phyloP scores from a whole-genome alignment of 64 coral and sea anemone genomes.

The Orbicella faveolata region DNA sequence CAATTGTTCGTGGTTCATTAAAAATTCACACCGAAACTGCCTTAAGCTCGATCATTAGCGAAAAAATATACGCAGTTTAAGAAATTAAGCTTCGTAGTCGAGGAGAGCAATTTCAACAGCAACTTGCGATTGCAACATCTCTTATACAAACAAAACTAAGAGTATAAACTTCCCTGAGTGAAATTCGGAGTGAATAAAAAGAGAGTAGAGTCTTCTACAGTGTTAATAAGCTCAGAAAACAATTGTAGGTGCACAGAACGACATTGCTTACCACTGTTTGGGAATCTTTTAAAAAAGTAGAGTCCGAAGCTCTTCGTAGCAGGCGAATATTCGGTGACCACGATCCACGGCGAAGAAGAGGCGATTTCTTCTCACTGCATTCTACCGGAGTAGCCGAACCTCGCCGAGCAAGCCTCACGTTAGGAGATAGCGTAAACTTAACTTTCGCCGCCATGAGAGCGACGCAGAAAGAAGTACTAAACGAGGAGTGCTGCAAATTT shows the following conservation, averaged over 20 bases:
- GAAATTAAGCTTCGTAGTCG: not conserved
- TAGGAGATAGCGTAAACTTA: slow-evolving; percentile 30
- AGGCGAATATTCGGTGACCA: slow-evolving; percentile 36
- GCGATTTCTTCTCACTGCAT: slow-evolving; percentile 29
- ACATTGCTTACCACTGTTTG: slow-evolving; percentile 14
- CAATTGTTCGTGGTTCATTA: not conserved
- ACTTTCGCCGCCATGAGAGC: slow-evolving; percentile 22
- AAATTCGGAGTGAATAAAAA: not conserved
- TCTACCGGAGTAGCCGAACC: slow-evolving; percentile 11
- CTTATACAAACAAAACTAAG: slow-evolving; percentile 21
- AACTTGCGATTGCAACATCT: slow-evolving; percentile 24
- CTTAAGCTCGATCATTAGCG: not conserved
- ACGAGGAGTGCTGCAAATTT: not conserved
- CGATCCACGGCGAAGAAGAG: slow-evolving; percentile 32
- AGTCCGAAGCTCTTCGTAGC: slow-evolving; percentile 30
- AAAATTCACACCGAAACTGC: not conserved
- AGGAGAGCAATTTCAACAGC: not conserved
- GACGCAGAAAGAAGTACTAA: not conserved
- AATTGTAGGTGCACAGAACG: not conserved
- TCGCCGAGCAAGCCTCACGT: slow-evolving; percentile 1
- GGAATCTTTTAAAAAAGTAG: not conserved
- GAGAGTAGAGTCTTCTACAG: not conserved
- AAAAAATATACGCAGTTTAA: not conserved
- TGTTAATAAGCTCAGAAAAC: not conserved
- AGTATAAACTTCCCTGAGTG: not conserved